Conservation (phyloP, 2,113 vertebrate genomes). For the Propithecus coquereli region DNA sequence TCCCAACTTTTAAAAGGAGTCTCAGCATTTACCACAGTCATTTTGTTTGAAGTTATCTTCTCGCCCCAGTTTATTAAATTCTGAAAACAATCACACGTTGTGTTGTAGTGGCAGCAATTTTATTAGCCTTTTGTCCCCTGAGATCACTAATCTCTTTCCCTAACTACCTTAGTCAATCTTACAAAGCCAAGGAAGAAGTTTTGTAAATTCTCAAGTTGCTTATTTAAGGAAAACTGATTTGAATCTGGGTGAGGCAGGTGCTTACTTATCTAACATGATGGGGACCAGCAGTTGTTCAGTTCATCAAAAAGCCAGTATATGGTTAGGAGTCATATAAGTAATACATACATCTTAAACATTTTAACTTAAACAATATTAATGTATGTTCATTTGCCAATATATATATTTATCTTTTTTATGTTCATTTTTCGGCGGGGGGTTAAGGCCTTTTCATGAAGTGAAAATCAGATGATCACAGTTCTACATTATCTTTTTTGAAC, state of each 20-base stretch:
- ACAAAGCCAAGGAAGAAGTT: neutral
- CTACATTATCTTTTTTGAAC: neutral
- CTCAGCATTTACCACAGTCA: neutral
- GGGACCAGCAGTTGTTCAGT: neutral
- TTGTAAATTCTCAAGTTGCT: constrained; percentile 13
- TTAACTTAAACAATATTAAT: neutral
- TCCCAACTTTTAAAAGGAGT: neutral
- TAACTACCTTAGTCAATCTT: neutral
- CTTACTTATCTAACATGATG: neutral
- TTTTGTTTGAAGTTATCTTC: constrained; percentile 13
- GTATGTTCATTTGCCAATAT: neutral
- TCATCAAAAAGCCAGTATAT: neutral
- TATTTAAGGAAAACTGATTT: neutral
- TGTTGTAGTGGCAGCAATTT: neutral
- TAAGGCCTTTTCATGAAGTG: neutral
- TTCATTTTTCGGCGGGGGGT: neutral
- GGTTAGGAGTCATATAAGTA: neutral
- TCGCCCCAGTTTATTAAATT: constrained; percentile 26
- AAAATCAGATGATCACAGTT: neutral
- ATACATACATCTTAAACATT: neutral
- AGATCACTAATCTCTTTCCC: neutral
- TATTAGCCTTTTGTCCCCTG: neutral
- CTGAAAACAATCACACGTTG: constrained; percentile 6
- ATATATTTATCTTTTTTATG: neutral
- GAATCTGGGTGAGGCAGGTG: neutral